phyloP scores from a whole-genome alignment of 2,888 invertebrate genomes.

The Melipona beecheii region DNA sequence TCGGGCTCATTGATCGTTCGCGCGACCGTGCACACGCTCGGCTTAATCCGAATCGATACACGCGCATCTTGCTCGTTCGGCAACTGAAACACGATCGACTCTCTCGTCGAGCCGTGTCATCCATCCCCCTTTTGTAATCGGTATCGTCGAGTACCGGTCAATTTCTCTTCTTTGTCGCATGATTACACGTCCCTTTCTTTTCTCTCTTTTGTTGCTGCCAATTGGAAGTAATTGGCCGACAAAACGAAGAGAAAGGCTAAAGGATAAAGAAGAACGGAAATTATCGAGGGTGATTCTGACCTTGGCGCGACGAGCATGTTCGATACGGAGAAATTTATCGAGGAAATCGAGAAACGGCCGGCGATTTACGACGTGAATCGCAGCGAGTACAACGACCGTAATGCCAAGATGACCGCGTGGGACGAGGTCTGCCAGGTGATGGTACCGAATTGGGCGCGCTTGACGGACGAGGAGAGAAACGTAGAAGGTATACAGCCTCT shows the following conservation, averaged over 20 bases:
- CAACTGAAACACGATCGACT: constrained; percentile 7
- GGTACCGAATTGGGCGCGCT: constrained; percentile 77
- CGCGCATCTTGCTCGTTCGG: constrained; percentile 9
- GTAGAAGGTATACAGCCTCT: constrained; percentile 75
- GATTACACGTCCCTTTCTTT: background rate
- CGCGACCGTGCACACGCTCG: background rate
- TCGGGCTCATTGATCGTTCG: constrained; percentile 9
- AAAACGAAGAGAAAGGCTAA: background rate
- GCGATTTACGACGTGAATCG: constrained; percentile 80
- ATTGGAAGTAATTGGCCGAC: background rate
- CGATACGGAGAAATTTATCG: constrained; percentile 80
- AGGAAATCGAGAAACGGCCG: constrained; percentile 78
- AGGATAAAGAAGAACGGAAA: background rate
- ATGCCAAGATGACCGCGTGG: constrained; percentile 79
- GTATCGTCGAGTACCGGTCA: background rate
- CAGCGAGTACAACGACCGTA: constrained; percentile 78
- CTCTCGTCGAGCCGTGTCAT: background rate
- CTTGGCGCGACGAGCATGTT: constrained; percentile 64
- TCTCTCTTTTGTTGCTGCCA: background rate
- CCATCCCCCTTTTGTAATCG: constrained; percentile 9
- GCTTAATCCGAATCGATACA: constrained; percentile 46
- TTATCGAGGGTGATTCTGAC: constrained; percentile 4
- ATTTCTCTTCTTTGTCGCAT: background rate
- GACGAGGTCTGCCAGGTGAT: constrained; percentile 79
- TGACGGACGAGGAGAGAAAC: constrained; percentile 76